Percentiles rank a stretch among this genome's conserved stretches.
phyloP scores from a whole-genome alignment of 1,140 invertebrate species.

The Dolichoris vasculosae region DNA sequence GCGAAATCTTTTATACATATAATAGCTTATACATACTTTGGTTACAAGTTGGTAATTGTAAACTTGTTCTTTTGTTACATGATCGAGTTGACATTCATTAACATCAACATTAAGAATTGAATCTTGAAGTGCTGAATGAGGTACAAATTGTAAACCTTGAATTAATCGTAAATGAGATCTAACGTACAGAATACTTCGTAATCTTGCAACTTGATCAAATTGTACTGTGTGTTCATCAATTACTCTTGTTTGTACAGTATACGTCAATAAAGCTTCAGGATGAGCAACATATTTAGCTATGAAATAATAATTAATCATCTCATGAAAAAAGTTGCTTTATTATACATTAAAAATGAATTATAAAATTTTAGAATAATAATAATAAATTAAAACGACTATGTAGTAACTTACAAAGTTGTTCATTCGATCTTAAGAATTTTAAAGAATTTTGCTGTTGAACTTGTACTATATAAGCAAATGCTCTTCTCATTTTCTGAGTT shows the following conservation, averaged over 20 bases:
- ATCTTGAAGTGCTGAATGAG: slow-evolving; percentile 66
- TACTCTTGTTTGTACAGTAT: slow-evolving; percentile 57
- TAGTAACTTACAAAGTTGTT: slow-evolving; percentile 50
- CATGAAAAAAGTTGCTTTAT: too few species aligned
- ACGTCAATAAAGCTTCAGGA: slow-evolving; percentile 58
- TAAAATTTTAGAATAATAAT: too few species aligned
- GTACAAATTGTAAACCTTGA: slow-evolving; percentile 72
- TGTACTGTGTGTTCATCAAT: slow-evolving; percentile 52
- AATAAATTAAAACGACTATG: not conserved
- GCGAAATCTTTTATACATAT: not conserved
- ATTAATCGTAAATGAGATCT: slow-evolving; percentile 66
- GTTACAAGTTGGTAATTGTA: slow-evolving; percentile 49
- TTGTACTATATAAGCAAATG: slow-evolving; percentile 60
- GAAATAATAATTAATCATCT: slow-evolving; percentile 7
- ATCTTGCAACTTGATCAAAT: slow-evolving; percentile 55
- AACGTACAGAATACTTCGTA: slow-evolving; percentile 60
- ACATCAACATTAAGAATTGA: slow-evolving; percentile 64
- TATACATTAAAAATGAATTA: too few species aligned
- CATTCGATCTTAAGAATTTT: slow-evolving; percentile 56
- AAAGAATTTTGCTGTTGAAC: slow-evolving; percentile 53
- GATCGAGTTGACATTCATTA: slow-evolving; percentile 60
- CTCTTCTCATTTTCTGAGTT: slow-evolving; percentile 47
- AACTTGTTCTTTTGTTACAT: slow-evolving; percentile 27
- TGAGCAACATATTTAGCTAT: slow-evolving; percentile 51
- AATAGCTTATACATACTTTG: slow-evolving; percentile 47